Evolutionary conservation across 64 coral and sea anemone genomes (phyloP).

Genomic region (Montipora sp.): DNA sequence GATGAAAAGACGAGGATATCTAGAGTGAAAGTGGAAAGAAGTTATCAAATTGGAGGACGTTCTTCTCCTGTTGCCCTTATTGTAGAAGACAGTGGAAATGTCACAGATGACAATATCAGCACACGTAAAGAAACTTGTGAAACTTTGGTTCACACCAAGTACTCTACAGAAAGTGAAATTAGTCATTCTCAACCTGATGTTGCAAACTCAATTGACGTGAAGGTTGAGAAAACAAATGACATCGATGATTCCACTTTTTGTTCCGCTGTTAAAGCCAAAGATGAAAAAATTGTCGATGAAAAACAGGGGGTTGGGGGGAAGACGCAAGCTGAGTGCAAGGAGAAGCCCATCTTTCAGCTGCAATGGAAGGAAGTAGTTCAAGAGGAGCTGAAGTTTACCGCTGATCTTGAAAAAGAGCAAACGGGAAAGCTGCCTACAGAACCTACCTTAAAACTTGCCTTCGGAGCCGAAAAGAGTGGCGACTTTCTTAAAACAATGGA

Average conservation of each 20-base stretch:
- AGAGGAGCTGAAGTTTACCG: no score
- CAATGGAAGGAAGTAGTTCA: neutral
- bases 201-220: neutral
- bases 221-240: slow-evolving; percentile 4
- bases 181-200: neutral
- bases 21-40: slow-evolving; percentile 13
- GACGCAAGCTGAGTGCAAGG: neutral
- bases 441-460: neutral
- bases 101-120: neutral
- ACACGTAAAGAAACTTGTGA: neutral
- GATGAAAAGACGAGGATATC: neutral
- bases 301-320: neutral
- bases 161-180: neutral
- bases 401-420: neutral
- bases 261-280: neutral
- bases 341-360: neutral
- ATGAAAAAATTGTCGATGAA: neutral
- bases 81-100: neutral
- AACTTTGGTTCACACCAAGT: neutral
- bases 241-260: neutral
- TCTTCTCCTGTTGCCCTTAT: neutral
- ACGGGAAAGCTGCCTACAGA: neutral
- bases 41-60: neutral
- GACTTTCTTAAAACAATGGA: neutral
- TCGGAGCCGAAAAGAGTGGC: neutral